Base-by-base conservation (phyloP, 1,140 invertebrate genomes). In the Drosophila sucinea region DNA sequence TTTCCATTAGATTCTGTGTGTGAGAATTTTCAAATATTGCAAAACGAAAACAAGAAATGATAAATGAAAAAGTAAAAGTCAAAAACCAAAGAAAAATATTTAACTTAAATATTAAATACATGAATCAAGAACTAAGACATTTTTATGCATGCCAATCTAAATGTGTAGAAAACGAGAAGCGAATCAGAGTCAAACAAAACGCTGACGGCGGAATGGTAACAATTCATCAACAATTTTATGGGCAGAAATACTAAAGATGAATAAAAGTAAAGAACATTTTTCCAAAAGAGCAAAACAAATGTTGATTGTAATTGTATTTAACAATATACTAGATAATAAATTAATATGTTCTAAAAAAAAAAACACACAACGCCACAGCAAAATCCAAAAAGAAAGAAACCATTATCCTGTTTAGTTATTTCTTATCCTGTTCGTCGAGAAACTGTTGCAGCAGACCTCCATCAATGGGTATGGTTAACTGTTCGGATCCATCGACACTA, bases 391-490 rank as follows among this genome's bases (percentile, higher is more conserved):
- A 17, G 17, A 17, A 17, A 2, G 44, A n/a, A 47, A 47, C 11
- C 7, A 27, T 47, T 25, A 23, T 23, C 17, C 56, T 54, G 23
- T 30, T 51, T 47, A 30, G 38, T 67, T 77, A 81, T 62, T 90
- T 90, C 57, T 90, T 90, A 55, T 92, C 91, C 40, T 93, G 92
- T 77, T 95, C 93, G 64, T 96, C 94, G 23, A 96, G 84, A 92
- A 98, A 98, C 83, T 97, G 96, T 87, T 96, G 94, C 51, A 98
- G 90, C 23, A 97, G 93, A 25, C 89, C 81, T 79, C 94, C 94
- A 79, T 96, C 95, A 41, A 98, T 94, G 5, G 97, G 96, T 91
- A 98, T 97, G 3, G 94, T 84, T 7, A 98, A 92, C 85, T 96
- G 95, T 91, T 98, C 97, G 54, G 94, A 94, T 35, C 97, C 97